Percentiles rank a stretch among this genome's conserved stretches.
phyloP scores from a whole-genome alignment of 2,888 invertebrate species.

The Limnephilus rhombicus region DNA sequence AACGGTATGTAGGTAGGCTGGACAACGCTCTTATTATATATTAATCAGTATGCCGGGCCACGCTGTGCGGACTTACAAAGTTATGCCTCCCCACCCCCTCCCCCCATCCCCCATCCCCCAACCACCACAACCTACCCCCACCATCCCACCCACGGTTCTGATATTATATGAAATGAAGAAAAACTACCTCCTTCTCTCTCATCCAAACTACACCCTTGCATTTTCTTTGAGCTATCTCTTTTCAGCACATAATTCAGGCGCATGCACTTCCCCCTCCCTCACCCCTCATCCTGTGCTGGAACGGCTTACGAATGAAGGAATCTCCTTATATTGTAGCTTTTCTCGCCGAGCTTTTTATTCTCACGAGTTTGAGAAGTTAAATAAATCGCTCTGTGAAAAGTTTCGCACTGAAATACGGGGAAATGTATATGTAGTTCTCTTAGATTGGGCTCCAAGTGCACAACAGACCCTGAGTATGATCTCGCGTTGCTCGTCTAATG shows the following conservation, averaged over 20 bases:
- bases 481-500: not conserved
- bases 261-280: constrained; percentile 58
- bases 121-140: not conserved
- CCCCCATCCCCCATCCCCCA: not conserved
- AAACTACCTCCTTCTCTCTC: constrained; percentile 66
- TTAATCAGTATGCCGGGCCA: constrained; percentile 67
- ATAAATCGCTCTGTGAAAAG: constrained; percentile 58
- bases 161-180: constrained; percentile 67
- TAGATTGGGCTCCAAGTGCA: not conserved
- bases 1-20: not conserved
- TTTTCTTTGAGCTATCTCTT: constrained; percentile 51
- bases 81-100: constrained; percentile 59
- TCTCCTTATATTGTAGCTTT: constrained; percentile 66
- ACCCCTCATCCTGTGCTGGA: constrained; percentile 56
- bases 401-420: constrained; percentile 38
- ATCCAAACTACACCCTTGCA: constrained; percentile 64
- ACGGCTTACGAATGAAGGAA: constrained; percentile 64
- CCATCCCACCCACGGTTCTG: constrained; percentile 50
- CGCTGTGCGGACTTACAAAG: constrained; percentile 66
- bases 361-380: constrained; percentile 60
- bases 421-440: not conserved
- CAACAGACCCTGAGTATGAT: not conserved
- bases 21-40: constrained; percentile 61
- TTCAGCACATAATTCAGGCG: constrained; percentile 40
- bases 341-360: constrained; percentile 64